These are phyloP conservation scores for Athrips mouffetella DNA, from an alignment of 2,888 invertebrate genomes.

Conservation along the genomic window DNA sequence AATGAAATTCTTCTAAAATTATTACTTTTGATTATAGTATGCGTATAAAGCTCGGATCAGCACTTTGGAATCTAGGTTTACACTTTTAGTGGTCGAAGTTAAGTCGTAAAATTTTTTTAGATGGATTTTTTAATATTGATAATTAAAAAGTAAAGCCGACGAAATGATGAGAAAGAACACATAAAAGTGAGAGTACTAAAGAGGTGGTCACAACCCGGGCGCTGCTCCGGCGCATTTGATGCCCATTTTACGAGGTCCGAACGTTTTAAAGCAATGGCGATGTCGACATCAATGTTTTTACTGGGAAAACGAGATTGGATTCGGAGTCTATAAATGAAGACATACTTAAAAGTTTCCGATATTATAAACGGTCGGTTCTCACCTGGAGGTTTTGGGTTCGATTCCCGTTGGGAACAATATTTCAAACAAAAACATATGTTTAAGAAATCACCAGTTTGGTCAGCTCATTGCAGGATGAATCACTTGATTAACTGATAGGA, in stretches of 20 bases:
- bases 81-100: no score
- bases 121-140: neutral
- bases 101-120: no score
- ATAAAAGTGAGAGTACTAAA: constrained; percentile 8
- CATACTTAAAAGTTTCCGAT: neutral
- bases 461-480: no score
- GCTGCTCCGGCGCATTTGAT: constrained; percentile 9
- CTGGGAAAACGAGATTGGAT: constrained; percentile 4
- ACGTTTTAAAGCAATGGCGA: constrained; percentile 9
- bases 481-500: no score
- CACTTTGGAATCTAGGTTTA: no score
- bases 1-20: no score
- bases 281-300: constrained; percentile 11
- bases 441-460: no score
- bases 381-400: no score
- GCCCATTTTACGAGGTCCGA: constrained; percentile 11
- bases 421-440: no score
- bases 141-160: neutral
- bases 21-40: no score
- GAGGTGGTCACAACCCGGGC: neutral
- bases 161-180: neutral
- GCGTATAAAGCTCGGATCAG: no score
- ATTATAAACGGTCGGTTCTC: neutral
- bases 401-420: no score
- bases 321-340: neutral